Evolutionary conservation across 2,113 vertebrate genomes (phyloP), one percentile per base, ranked within the genome.

Genomic region (Scomber colias): DNA sequence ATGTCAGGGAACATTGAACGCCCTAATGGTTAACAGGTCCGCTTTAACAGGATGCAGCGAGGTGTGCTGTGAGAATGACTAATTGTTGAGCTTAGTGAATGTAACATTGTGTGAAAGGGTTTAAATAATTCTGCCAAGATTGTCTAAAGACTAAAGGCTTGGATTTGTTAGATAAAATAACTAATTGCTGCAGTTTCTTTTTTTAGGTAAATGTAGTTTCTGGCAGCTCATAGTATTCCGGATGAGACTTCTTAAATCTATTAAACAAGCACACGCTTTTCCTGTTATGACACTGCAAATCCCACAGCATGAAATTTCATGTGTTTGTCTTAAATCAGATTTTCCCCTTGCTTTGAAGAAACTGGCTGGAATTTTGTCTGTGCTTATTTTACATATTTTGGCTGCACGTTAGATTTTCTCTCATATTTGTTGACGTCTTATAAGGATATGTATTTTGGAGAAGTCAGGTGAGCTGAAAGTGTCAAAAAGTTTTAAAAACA

Each of bases 1-100:
- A 59, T 71, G 79, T 89, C 88, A 91, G 60, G 90, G 90, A 84
- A 79, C 88, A 88, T 60, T 93, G 76, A 84, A 15, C 73, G 5
- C 44, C 51, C 27, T 90, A 91, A 93, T 83, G 61, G 83, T 27
- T 81, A 66, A 77, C 88, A 82, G 82, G 72, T n/a, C 46, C 14
- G 50, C 62, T 49, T 57, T 40, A 7, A 14, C 9, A 13, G 27
- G 27, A 71, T 13, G 2, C 9, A n/a, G 17, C 30, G 17, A 0
- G 4, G 6, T 53, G 5, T 46, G 13, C 53, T 62, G 10, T 48
- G 14, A 54, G 53, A 9, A 51, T 21, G 24, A 16, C 48, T 77
- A 46, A 46, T 59, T 68, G 35, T 40, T 7, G 35, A 7, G 55
- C 16, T 59, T 30, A n/a, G 67, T 80, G 16, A 46, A 0, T 53